Conservation (phyloP, 2,797 vertebrate species). For the Sciaenops ocellatus region DNA sequence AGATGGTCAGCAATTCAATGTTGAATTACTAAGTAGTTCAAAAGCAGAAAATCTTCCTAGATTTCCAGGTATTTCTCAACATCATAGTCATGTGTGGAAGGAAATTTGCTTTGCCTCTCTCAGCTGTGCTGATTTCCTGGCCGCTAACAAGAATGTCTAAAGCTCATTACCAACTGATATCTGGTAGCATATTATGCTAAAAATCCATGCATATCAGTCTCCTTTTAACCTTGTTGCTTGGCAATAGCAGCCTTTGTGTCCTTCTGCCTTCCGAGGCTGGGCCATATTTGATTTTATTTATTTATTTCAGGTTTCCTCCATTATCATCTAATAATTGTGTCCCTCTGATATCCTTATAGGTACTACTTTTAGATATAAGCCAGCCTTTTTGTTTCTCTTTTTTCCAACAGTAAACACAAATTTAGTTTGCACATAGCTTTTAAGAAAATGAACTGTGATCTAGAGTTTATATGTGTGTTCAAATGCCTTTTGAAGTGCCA, state of each 20-base stretch:
- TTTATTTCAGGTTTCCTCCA: conserved; percentile 23
- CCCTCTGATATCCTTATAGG: neutral
- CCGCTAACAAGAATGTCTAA: conserved; percentile 32
- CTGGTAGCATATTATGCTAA: conserved; percentile 46
- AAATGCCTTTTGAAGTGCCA: conserved; percentile 21
- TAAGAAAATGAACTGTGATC: conserved; percentile 22
- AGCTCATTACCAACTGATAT: conserved; percentile 47
- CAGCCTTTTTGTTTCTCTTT: conserved; percentile 1
- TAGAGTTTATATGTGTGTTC: conserved; percentile 25
- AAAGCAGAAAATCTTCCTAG: conserved; percentile 4
- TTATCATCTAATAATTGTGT: conserved; percentile 44
- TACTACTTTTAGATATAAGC: conserved; percentile 19
- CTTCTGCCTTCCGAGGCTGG: conserved; percentile 16
- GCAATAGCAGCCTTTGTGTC: conserved; percentile 44
- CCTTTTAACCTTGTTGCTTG: conserved; percentile 55
- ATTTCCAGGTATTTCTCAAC: conserved; percentile 29
- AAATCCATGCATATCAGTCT: conserved; percentile 37
- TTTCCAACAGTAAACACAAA: conserved; percentile 15
- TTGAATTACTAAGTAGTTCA: neutral
- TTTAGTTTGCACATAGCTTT: neutral
- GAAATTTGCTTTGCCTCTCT: conserved; percentile 25
- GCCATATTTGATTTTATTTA: conserved; percentile 18
- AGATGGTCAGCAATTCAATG: conserved; percentile 33
- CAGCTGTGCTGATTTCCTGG: conserved; percentile 39
- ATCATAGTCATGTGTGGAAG: neutral